Base-by-base conservation (phyloP, 1,140 invertebrate species). In the Heterodera schachtii region DNA sequence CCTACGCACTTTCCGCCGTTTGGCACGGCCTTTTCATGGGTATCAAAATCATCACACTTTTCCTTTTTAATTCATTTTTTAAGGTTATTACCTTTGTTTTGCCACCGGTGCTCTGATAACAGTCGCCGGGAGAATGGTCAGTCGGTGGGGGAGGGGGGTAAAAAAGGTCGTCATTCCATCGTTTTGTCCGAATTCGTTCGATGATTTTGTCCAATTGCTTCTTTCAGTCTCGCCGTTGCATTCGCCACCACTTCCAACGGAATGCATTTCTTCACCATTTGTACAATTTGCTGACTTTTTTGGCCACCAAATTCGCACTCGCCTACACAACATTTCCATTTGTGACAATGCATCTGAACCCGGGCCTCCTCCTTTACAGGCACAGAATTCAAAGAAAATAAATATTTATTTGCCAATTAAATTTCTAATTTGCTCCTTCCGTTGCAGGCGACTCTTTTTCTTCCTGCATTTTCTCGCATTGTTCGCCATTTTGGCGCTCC, bases 81-180 rank as follows among this genome's bases (percentile, higher is more conserved):
- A 13, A 78, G 76, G 77, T 19, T 99, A 99, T 91, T 99, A 98
- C 90, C 89, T 98, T 60, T 96, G 95, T 1, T 99, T 99, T 91
- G 92, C 94, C 46, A 94, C 93, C 46, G 95, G 94, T 16, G 95
- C 95, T 0, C 86, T 98, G 2, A 94, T 96, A 87, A 97, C 96
- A 3, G 91, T 94, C 75, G 94, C 94, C 31, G 93, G 94, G 46
- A 93, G 96, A 92, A 91, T 92, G 81, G 94, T 95, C 91, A 80
- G 94, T 95, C 91, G 80, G 69, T 73, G 16, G 11, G 46, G 9
- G 21, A 46, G 11, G 31, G 71, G 13, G 5, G 70, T 31, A 49
- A 31, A 31, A 31, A 31, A 31, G 31, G 31, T 31, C 31, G 31
- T 31, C 31, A 31, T 31, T 31, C 31, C 31, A 31, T 31, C 31